Percentiles rank a stretch among this genome's conserved stretches.
phyloP scores from a whole-genome alignment of 2,113 vertebrate species.

The Rattus norvegicus region GRCr8 NC_086031.1:83537001-83537500 shows the following conservation, averaged over 20 bases:
- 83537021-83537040: not conserved
- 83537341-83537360: not conserved
- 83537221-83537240: not conserved
- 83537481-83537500: not conserved
- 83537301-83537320: not conserved
- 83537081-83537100: not conserved
- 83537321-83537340: not conserved
- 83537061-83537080: not conserved
- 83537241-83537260: not conserved
- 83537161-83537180: not conserved
- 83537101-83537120: not conserved
- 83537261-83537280: not conserved
- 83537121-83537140: not conserved
- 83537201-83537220: not conserved
- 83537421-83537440: not conserved
- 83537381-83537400: not conserved
- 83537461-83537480: not conserved
- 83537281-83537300: not conserved
- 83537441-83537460: no score
- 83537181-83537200: not conserved
- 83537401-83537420: not conserved
- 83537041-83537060: not conserved
- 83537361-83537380: not conserved
- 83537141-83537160: not conserved
- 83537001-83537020: not conserved